phyloP scores from a whole-genome alignment of 2,113 vertebrate genomes.

The Grantiella picta region DNA sequence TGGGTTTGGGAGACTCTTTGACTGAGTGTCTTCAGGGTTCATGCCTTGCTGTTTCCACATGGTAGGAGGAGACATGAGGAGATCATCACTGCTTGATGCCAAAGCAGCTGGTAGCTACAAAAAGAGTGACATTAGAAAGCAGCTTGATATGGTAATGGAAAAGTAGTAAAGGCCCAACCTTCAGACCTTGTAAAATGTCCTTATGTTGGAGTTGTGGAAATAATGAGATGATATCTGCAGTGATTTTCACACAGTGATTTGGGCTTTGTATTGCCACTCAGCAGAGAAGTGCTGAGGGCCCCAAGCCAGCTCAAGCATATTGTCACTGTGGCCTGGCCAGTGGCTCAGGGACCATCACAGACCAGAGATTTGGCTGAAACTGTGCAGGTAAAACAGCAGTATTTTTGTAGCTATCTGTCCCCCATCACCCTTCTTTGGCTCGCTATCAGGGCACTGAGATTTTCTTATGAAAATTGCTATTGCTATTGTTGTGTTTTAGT shows the following conservation, averaged over 20 bases:
- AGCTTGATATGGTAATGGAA: neutral
- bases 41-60: neutral
- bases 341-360: neutral
- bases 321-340: neutral
- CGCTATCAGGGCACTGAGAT: accelerated
- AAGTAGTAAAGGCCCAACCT: neutral
- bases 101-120: neutral
- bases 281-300: neutral
- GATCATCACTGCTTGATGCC: neutral
- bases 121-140: neutral
- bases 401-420: neutral
- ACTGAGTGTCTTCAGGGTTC: neutral
- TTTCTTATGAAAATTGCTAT: neutral
- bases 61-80: neutral
- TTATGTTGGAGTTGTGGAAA: neutral
- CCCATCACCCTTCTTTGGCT: neutral
- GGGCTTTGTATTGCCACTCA: neutral
- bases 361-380: neutral
- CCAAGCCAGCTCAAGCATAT: neutral
- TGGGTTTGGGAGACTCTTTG: neutral
- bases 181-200: neutral
- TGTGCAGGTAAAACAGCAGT: neutral
- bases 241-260: neutral
- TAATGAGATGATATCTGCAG: neutral
- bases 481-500: neutral